Base-by-base conservation (phyloP, 1,140 invertebrate genomes). In the Drosophila saltans region DNA sequence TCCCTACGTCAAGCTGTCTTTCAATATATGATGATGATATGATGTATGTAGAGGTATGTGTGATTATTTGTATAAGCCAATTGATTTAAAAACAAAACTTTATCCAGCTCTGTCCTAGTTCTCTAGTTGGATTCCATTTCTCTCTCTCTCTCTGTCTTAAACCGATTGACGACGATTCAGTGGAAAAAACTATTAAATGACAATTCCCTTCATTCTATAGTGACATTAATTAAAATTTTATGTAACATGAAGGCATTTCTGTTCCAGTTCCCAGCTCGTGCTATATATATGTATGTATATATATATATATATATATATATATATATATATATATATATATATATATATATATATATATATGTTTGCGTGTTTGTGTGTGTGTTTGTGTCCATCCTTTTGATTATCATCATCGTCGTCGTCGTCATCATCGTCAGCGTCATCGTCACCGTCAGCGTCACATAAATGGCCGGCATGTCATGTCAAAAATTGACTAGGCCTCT, bases 171-270 rank as follows among this genome's bases (percentile, higher is more conserved):
- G 33, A 0, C 33, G 33, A 6, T 36, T 36, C 66, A 56, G 39
- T 28, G 64, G 30, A 16, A 39, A 39, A 65, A 60, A 56, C 45
- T 30, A 33, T 52, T 52, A 52, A 52, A 33, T 10, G 16, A 45
- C n/a, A n/a, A 26, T 30, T 56, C 26, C 45, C 36, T n/a, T 69
- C 66, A 80, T 83, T 80, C 71, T 65, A 60, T 76, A 71, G 85
- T 79, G 78, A 81, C 75, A 89, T 84, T 89, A 89, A 89, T 89
- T 84, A 89, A 83, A 84, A 81, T 90, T 89, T 76, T 69, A 89
- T 84, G 68, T 74, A 78, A 66, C 77, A 68, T 72, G 81, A 69
- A 69, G 67, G 68, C 40, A 43, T 21, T 58, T n/a, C 11, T 55
- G 41, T 60, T 16, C 43, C 66, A 11, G 3, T 36, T 33, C 26